Conservation (phyloP, 2,888 invertebrate species). For the Chloroclystis v-ata region DNA sequence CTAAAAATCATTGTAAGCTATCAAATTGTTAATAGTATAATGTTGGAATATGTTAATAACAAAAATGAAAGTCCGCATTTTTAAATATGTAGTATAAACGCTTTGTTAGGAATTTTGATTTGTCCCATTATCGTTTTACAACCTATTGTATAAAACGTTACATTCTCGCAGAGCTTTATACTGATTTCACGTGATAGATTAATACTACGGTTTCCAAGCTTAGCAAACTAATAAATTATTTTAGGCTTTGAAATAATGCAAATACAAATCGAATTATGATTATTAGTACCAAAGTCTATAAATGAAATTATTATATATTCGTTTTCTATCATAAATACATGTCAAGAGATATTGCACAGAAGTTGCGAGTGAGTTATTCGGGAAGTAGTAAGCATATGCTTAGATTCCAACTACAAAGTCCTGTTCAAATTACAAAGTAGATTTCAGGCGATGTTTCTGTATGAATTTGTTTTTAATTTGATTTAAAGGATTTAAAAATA, state of each 20-base stretch:
- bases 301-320: slow-evolving; percentile 45
- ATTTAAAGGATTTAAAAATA: too few species aligned
- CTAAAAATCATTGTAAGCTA: neutral
- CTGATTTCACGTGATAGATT: slow-evolving; percentile 15
- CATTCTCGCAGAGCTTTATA: slow-evolving; percentile 9
- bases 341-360: slow-evolving; percentile 31
- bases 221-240: slow-evolving; percentile 11
- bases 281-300: slow-evolving; percentile 37
- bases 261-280: slow-evolving; percentile 3
- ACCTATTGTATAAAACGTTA: slow-evolving; percentile 11
- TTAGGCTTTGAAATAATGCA: slow-evolving; percentile 9
- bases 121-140: slow-evolving; percentile 9
- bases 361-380: slow-evolving; percentile 36
- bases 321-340: slow-evolving; percentile 44
- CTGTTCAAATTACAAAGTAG: too few species aligned
- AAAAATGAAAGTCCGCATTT: slow-evolving; percentile 37
- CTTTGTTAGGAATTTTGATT: slow-evolving; percentile 14
- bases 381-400: slow-evolving; percentile 48
- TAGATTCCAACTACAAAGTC: too few species aligned
- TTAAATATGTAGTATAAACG: slow-evolving; percentile 11
- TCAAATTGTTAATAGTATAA: slow-evolving; percentile 30
- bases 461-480: too few species aligned
- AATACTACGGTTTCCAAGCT: slow-evolving; percentile 6
- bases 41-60: slow-evolving; percentile 27
- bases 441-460: too few species aligned